Base-by-base conservation (phyloP, 2,113 vertebrate species). In the Diadophis punctatus region DNA sequence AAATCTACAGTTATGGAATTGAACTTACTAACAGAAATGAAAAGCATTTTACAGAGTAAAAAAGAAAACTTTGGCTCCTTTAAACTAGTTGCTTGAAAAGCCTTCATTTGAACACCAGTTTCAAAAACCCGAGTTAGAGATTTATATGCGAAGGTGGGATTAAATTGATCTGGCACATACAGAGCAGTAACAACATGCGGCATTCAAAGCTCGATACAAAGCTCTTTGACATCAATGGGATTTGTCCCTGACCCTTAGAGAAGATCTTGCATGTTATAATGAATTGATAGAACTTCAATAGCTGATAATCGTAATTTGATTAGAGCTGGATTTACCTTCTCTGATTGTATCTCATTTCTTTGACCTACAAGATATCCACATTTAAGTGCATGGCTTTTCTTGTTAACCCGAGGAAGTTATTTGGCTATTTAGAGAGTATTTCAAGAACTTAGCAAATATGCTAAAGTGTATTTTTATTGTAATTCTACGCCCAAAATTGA, bases 231-330 rank as follows among this genome's bases (percentile, higher is more conserved):
- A 91, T 8, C 93, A 51, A 14, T 52, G 27, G 58, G 63, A 53
- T 92, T 60, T 60, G 27, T 25, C 27, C 25, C 39, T 91, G 68
- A 87, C 34, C 89, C 39, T 84, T 92, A 86, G 27, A 93, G 49
- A 93, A 68, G 91, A 90, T 74, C 60, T 68, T 34, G 55, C 58
- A 90, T 90, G 51, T 92, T 93, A 90, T 49, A 94, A 84, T 87
- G 84, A 90, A 58, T 68, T 58, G 22, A 86, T n/a, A 88, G 86
- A 74, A 80, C 84, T 90, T 91, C 80, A 90, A 90, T 58, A 93
- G 80, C 88, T 51, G 80, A 90, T 90, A 90, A 93, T 90, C 53
- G 9, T 93, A 88, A 93, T 93, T 63, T 93, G 80, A 90, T 86
- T 90, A 90, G 80, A 90, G 88, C 88, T 58, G 63, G 92, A 23